Evolutionary conservation across 2,888 invertebrate species (phyloP).

Genomic region (Dryobota labecula): DNA sequence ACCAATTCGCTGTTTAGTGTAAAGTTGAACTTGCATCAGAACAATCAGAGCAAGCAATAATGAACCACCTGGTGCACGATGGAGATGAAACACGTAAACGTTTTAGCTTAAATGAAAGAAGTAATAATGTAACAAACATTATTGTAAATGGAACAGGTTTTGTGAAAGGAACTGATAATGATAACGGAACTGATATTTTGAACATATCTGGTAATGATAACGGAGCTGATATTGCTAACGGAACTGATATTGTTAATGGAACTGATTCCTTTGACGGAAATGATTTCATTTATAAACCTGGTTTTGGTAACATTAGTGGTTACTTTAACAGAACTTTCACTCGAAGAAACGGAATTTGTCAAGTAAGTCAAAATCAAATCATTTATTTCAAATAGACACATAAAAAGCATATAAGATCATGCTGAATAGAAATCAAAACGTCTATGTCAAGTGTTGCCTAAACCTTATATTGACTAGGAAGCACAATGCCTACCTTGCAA

Average conservation of each 20-base stretch:
- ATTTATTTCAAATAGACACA: no score
- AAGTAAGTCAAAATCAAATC: no score
- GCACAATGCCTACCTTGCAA: no score
- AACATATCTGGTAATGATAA: neutral
- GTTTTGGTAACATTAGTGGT: conserved; percentile 26
- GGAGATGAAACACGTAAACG: conserved; percentile 15
- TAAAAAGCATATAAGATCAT: no score
- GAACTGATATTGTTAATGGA: neutral
- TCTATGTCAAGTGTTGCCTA: no score
- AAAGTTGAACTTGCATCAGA: neutral
- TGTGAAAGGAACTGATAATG: neutral
- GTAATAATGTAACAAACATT: neutral
- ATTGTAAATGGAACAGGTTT: conserved; percentile 1
- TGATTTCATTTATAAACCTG: conserved; percentile 24
- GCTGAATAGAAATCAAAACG: no score
- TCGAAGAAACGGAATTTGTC: conserved; percentile 52
- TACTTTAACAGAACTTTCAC: conserved; percentile 1
- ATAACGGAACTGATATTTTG: neutral
- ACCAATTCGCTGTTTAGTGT: conserved; percentile 27
- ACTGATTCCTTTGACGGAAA: neutral
- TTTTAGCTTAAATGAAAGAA: neutral
- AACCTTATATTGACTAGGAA: no score
- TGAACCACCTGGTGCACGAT: neutral
- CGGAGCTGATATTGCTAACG: neutral
- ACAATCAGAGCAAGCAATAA: neutral